These are phyloP conservation scores for Spatula versicolor DNA, from an alignment of 2,797 vertebrate genomes.

Conservation along the genomic window DNA sequence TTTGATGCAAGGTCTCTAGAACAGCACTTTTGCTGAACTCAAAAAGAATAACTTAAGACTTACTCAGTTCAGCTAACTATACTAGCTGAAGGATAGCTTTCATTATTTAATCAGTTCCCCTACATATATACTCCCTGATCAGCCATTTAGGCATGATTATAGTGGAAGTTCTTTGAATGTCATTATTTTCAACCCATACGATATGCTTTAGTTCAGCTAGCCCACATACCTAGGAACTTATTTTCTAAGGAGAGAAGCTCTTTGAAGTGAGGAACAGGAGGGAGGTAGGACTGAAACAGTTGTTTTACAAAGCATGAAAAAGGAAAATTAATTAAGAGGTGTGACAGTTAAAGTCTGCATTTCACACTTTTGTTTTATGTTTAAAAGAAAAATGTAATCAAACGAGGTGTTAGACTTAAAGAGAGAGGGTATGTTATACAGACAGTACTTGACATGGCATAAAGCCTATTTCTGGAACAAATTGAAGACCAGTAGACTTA, in stretches of 20 bases:
- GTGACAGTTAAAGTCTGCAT: not conserved
- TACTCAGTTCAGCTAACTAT: not conserved
- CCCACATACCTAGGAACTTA: not conserved
- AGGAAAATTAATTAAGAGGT: not conserved
- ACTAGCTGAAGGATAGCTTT: constrained; percentile 15
- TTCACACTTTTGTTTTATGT: not conserved
- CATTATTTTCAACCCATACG: not conserved
- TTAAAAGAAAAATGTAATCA: constrained; percentile 12
- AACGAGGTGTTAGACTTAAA: not conserved
- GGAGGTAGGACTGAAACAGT: not conserved
- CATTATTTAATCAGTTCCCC: constrained; percentile 13
- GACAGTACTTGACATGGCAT: not conserved
- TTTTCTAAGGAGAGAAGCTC: not conserved
- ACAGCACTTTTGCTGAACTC: not conserved
- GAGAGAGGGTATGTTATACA: not conserved
- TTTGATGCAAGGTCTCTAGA: not conserved
- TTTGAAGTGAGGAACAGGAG: not conserved
- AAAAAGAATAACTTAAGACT: not conserved
- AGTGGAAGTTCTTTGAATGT: not conserved
- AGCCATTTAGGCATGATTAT: not conserved
- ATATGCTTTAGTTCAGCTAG: not conserved
- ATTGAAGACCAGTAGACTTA: not conserved
- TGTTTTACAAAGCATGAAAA: not conserved
- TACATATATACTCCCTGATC: not conserved
- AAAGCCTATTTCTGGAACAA: not conserved